Conservation (phyloP, 2,888 invertebrate genomes). For the Carterocephalus palaemon region DNA sequence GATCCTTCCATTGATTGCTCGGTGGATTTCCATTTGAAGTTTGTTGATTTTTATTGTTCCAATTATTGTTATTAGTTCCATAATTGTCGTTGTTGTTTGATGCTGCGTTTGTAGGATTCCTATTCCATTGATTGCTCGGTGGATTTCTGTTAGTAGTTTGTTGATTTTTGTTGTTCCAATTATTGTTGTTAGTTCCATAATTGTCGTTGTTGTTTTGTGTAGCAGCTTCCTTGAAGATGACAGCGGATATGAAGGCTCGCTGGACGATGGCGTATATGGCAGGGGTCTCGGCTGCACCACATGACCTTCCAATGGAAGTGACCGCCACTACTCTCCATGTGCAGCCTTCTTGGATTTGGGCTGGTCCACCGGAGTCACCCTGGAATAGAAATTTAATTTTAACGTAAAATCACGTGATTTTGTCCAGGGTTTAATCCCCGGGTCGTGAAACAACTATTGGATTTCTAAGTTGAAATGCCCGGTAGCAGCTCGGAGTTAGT, state of each 20-base stretch:
- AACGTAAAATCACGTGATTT: too few species aligned
- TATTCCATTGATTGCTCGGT: background rate
- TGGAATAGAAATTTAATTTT: conserved; percentile 33
- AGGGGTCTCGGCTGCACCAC: conserved; percentile 61
- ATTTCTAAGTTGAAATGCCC: too few species aligned
- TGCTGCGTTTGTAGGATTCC: background rate
- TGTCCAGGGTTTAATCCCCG: too few species aligned
- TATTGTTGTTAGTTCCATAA: background rate
- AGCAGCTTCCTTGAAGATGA: conserved; percentile 28
- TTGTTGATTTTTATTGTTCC: background rate
- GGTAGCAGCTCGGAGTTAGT: too few species aligned
- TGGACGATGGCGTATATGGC: conserved; percentile 58
- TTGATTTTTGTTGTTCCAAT: background rate
- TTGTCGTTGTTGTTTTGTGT: background rate
- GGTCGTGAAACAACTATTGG: too few species aligned
- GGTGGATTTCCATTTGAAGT: background rate
- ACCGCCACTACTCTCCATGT: conserved; percentile 63
- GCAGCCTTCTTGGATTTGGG: conserved; percentile 64
- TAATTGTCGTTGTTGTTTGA: background rate
- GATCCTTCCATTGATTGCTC: background rate
- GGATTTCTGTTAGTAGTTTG: background rate
- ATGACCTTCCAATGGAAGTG: conserved; percentile 62
- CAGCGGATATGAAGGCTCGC: conserved; percentile 37
- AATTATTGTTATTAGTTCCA: background rate
- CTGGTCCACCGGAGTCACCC: conserved; percentile 72